Conservation (phyloP, 2,888 invertebrate genomes). For the Argyresthia albistria region DNA sequence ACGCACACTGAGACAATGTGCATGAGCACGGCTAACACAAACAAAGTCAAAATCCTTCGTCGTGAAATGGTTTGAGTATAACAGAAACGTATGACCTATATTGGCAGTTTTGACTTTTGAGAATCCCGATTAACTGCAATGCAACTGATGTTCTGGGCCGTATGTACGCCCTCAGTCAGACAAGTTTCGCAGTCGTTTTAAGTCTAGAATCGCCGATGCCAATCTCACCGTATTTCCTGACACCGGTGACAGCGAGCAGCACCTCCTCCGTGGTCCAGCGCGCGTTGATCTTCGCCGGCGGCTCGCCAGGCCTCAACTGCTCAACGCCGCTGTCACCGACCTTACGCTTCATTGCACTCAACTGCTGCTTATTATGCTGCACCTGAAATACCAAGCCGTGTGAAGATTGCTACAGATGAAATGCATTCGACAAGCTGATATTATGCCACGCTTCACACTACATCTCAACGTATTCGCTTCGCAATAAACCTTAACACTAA, state of each 20-base stretch:
- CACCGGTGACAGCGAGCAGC: conserved; percentile 91
- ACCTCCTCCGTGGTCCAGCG: conserved; percentile 96
- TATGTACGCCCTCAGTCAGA: too few species aligned
- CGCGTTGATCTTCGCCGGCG: conserved; percentile 82
- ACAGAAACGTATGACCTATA: too few species aligned
- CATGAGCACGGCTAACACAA: too few species aligned
- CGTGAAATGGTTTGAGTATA: too few species aligned
- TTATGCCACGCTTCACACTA: background rate
- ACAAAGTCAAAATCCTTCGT: too few species aligned
- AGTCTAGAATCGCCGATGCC: conserved; percentile 23
- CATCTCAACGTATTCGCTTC: background rate
- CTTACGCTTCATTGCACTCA: conserved; percentile 89
- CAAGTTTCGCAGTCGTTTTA: too few species aligned
- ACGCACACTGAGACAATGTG: too few species aligned
- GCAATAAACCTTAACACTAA: conserved; percentile 7
- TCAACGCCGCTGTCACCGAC: conserved; percentile 73
- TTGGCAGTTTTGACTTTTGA: too few species aligned
- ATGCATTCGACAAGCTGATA: background rate
- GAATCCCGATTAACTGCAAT: too few species aligned
- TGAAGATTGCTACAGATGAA: background rate
- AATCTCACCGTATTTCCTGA: conserved; percentile 86
- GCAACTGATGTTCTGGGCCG: too few species aligned
- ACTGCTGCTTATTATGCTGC: conserved; percentile 93
- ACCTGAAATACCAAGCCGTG: conserved; percentile 73
- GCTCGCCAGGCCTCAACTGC: conserved; percentile 74